Evolutionary conservation across 2,888 invertebrate genomes (phyloP), one percentile per base, ranked within the genome.

Genomic region (Nymphalis c-album): DNA sequence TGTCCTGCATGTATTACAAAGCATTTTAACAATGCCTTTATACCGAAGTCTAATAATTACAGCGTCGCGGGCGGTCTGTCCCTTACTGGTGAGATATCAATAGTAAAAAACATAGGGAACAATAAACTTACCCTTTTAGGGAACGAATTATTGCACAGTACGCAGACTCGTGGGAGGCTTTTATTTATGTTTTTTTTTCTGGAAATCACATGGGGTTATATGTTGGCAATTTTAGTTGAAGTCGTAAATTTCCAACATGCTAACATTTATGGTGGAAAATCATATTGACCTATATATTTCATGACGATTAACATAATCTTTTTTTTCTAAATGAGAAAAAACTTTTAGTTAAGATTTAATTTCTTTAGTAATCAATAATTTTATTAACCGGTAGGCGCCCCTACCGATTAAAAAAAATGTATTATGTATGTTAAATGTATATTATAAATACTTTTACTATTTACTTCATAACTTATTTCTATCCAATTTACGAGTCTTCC

Each of bases 111-210:
- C 17, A 31, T 17, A n/a, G 31, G 80, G 80, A 81, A 83, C 83
- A 83, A 83, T 81, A 77, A 76, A 74, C 80, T 77, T 78, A 70
- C 73, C 75, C 73, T 74, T 76, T 75, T 75, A 70, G 68, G 63
- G 55, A 40, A 50, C 50, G 46, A 55, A 16, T 47, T 51, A 45
- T 35, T 50, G 46, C 46, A 22, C 63, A 68, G 68, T 22, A 22
- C 67, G 40, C 10, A 3, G 0, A 40, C 40, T 40, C 40, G 82
- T 82, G 77, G 83, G 83, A 75, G 82, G 80, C 81, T 79, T 83
- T 80, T 79, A 83, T 83, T 55, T 55, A 7, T 20, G 20, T 35
- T 53, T 53, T 53, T 50, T 26, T 26, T n/a, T 8, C 55, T 35
- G 3, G 17, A 20, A 2, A 31, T 8, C 7, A 8, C 53, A 51